A percentile compares a stretch with the other conserved stretches of the same genome.
Evolutionary conservation across 2,797 vertebrate species (phyloP).

Genomic region (Anolis apletophallus): DNA sequence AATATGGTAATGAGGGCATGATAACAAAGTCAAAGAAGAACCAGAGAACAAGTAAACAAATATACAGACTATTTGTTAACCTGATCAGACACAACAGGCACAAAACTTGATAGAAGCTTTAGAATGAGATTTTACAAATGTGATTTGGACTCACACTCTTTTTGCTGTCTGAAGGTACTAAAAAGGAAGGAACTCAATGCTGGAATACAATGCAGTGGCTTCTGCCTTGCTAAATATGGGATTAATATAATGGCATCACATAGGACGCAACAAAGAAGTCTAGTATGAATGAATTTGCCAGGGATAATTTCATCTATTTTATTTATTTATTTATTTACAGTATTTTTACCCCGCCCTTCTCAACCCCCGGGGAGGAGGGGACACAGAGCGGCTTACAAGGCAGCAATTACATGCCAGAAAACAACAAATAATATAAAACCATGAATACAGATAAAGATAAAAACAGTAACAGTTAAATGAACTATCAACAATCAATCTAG

Average conservation of each 20-base stretch:
- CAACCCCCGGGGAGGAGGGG: too few relatives aligned
- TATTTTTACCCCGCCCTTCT: too few relatives aligned
- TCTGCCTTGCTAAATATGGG: background rate
- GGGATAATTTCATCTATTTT: too few relatives aligned
- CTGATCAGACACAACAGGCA: conserved; percentile 43
- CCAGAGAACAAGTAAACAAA: conserved; percentile 62
- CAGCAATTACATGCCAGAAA: too few relatives aligned
- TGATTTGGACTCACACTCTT: background rate
- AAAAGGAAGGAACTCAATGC: background rate
- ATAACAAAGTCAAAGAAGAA: conserved; percentile 73
- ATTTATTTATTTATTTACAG: too few relatives aligned
- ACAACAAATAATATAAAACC: too few relatives aligned
- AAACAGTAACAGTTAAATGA: too few relatives aligned
- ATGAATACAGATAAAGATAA: too few relatives aligned
- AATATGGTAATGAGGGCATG: conserved; percentile 77
- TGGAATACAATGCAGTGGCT: background rate
- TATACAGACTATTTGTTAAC: conserved; percentile 64
- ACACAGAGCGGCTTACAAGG: too few relatives aligned
- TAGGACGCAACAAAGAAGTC: background rate
- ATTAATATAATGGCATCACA: background rate
- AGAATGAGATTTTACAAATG: background rate
- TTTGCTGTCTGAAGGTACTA: background rate
- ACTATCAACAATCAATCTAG: too few relatives aligned
- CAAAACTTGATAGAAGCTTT: conserved; percentile 13
- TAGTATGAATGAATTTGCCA: too few relatives aligned